Evolutionary conservation across 2,888 invertebrate species (phyloP).

Genomic region (Ormyrus thymus): DNA sequence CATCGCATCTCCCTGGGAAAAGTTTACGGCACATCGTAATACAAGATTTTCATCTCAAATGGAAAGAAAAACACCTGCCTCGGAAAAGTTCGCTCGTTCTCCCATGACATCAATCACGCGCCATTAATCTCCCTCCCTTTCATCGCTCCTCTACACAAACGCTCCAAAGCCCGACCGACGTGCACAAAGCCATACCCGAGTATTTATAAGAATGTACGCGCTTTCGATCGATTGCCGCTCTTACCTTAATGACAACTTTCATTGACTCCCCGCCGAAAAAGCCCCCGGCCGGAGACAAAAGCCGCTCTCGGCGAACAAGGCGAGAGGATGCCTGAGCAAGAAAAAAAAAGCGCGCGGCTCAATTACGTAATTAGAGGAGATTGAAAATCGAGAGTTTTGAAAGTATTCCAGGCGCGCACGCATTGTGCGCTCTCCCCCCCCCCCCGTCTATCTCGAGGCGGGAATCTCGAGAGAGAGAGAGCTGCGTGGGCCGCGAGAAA

Average conservation of each 20-base stretch:
- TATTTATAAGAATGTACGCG: too few relatives aligned
- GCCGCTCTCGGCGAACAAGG: background rate
- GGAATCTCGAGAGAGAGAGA: conserved; percentile 4
- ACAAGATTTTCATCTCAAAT: background rate
- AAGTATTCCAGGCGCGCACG: background rate
- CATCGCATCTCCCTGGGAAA: background rate
- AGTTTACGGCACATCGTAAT: conserved; percentile 13
- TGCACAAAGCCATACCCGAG: too few relatives aligned
- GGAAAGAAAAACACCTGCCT: conserved; percentile 2
- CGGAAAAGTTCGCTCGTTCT: conserved; percentile 11
- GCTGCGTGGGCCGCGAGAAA: conserved; percentile 13
- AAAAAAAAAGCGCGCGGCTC: background rate
- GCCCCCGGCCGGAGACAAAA: too few relatives aligned
- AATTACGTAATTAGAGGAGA: conserved; percentile 37
- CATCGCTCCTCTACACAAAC: background rate
- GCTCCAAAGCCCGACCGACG: too few relatives aligned
- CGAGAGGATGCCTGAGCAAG: background rate
- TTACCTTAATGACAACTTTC: too few relatives aligned
- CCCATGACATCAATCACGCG: conserved; percentile 15
- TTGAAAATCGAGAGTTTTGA: conserved; percentile 29
- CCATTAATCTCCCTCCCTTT: background rate
- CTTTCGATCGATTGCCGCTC: too few relatives aligned
- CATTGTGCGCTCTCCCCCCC: conserved; percentile 5
- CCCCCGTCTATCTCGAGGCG: conserved; percentile 18
- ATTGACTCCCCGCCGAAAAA: background rate